Base-by-base conservation (phyloP, 2,113 vertebrate genomes). In the Platycercus adscitus region DNA sequence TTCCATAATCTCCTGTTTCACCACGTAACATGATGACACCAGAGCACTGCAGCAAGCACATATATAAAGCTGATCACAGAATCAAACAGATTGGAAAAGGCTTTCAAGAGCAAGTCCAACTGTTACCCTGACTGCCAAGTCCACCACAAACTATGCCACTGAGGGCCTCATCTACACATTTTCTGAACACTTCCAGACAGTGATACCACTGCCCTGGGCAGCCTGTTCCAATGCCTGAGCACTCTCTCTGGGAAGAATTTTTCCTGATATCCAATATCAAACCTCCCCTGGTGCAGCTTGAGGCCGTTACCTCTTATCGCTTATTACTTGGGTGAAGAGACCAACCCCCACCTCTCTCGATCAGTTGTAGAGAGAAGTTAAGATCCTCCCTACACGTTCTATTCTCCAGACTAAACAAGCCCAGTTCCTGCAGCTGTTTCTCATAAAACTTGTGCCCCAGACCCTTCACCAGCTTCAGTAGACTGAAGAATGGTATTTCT, bases 21-120 rank as follows among this genome's bases (percentile, higher is more conserved):
- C 60, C 37, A 31, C 14, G 0, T 25, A 50, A 19, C 10, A 19
- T 7, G 1, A 4, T 1, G 41, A 55, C 68, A 43, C 9, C 10
- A 50, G 47, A 43, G 52, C 69, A 39, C 43, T 41, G 33, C 47
- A 25, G n/a, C 0, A 5, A n/a, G 43, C 6, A 3, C 2, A 0
- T 15, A 41, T 24, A 20, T 15, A 73, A 37, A 29, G 9, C 60
- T 35, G 63, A 31, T 2, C 1, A 26, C 33, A 7, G 33, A 35
- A 58, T 58, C 33, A 58, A 23, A 33, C 56, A 58, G 33, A n/a
- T 3, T 58, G 56, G 56, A 58, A n/a, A 58, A 58, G 56, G 33
- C 33, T 21, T 58, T 24, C 21, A 58, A 23, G 56, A 35, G 21
- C 55, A 58, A 35, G 56, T 58, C 56, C 56, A 58, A 23, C 33